Evolutionary conservation across 2,888 invertebrate genomes (phyloP).

Genomic region (Aricia artaxerxes): DNA sequence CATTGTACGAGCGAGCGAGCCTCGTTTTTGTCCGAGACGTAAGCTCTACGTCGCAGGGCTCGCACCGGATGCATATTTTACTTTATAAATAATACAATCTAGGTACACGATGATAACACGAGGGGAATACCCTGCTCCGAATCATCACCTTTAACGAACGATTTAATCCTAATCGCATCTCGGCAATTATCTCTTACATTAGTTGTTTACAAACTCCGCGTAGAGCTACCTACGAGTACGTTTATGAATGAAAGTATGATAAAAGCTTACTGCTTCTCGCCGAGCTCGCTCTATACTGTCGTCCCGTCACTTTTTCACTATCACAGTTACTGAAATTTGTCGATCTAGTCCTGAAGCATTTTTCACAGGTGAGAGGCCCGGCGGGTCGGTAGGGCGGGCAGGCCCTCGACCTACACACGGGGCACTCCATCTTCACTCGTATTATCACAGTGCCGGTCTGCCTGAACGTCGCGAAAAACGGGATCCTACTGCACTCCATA

Average conservation of each 20-base stretch:
- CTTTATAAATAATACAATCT: slow-evolving; percentile 53
- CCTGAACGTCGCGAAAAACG: slow-evolving; percentile 64
- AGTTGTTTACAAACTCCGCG: neutral
- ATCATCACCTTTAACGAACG: slow-evolving; percentile 8
- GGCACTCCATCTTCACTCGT: slow-evolving; percentile 64
- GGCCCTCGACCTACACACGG: slow-evolving; percentile 48
- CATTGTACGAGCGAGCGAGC: slow-evolving; percentile 57
- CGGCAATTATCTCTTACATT: neutral
- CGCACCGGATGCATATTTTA: slow-evolving; percentile 60
- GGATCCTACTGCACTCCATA: slow-evolving; percentile 70
- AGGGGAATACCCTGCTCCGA: slow-evolving; percentile 27
- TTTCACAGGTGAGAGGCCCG: slow-evolving; percentile 63
- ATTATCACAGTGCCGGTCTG: slow-evolving; percentile 68
- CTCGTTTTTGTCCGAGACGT: slow-evolving; percentile 63
- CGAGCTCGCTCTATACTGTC: slow-evolving; percentile 63
- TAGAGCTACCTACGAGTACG: neutral
- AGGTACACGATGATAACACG: slow-evolving; percentile 3
- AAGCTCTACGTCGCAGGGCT: slow-evolving; percentile 40
- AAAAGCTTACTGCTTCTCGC: slow-evolving; percentile 72
- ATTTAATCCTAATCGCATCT: slow-evolving; percentile 23
- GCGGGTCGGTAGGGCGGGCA: slow-evolving; percentile 43
- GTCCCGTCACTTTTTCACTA: slow-evolving; percentile 67
- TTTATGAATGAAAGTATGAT: slow-evolving; percentile 39
- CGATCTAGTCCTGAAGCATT: slow-evolving; percentile 71
- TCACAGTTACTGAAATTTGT: slow-evolving; percentile 75